Evolutionary conservation across 2,797 vertebrate species (phyloP), one percentile per base, ranked within the genome.

Genomic region (Erithacus rubecula): DNA sequence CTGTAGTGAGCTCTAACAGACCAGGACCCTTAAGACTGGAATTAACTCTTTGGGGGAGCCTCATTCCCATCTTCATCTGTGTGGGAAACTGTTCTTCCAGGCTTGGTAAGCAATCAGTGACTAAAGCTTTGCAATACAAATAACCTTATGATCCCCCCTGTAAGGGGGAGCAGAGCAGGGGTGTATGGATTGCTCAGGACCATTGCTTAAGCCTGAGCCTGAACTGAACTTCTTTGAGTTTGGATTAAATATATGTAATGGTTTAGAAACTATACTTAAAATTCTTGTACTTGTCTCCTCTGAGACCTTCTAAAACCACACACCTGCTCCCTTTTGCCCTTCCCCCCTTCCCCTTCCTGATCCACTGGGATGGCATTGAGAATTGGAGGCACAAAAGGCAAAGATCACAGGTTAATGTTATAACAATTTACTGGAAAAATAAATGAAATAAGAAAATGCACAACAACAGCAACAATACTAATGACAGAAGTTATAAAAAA

Each of bases 311-410:
- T 30, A 41, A 53, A 60, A 39, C 30, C 5, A 21, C 13, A 20
- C 11, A 21, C 24, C 7, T 2, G 0, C 11, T 26, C 11, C 29
- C 29, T 29, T 68, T 60, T 60, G 16, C 27, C 16, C 9, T 56
- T 32, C 11, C 15, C 20, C 12, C 11, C 21, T 26, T 43, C 15
- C n/a, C 19, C 23, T 41, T 52, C 39, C 27, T 0, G 0, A 39
- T 29, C 52, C 29, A n/a, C 55, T 39, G 47, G 29, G 47, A 17
- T 39, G 16, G 21, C 16, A 26, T 5, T 39, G 55, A 46, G 63
- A 77, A 60, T 5, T 46, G 34, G 63, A 60, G 17, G 39, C 11
- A 53, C 55, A 39, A 68, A 85, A 46, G 20, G 16, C 46, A 77
- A 46, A 85, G 47, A 46, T 34, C n/a, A 39, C 0, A 0, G 20